These are phyloP conservation scores for Apis mellifera DNA, from an alignment of 1,140 invertebrate species.

Conservation along the genomic window Amel_HAv3.1 CM009939.2:9914001-9914500, in stretches of 20 bases:
- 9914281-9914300: not conserved
- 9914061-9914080: constrained; percentile 51
- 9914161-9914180: not conserved
- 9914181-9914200: constrained; percentile 6
- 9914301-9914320: too few species aligned
- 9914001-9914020: not conserved
- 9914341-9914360: too few species aligned
- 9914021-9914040: constrained; percentile 42
- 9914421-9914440: not conserved
- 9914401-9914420: not conserved
- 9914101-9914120: constrained; percentile 49
- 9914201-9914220: not conserved
- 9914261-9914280: not conserved
- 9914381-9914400: not conserved
- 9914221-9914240: not conserved
- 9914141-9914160: not conserved
- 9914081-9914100: constrained; percentile 52
- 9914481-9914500: too few species aligned
- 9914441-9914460: constrained; percentile 16
- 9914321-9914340: not conserved
- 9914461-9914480: not conserved
- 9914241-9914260: not conserved
- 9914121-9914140: constrained; percentile 37
- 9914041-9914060: constrained; percentile 7
- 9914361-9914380: not conserved